Evolutionary conservation across 2,797 vertebrate genomes (phyloP), one percentile per base, ranked within the genome.

Genomic region (Lindbergichthys nudifrons): DNA sequence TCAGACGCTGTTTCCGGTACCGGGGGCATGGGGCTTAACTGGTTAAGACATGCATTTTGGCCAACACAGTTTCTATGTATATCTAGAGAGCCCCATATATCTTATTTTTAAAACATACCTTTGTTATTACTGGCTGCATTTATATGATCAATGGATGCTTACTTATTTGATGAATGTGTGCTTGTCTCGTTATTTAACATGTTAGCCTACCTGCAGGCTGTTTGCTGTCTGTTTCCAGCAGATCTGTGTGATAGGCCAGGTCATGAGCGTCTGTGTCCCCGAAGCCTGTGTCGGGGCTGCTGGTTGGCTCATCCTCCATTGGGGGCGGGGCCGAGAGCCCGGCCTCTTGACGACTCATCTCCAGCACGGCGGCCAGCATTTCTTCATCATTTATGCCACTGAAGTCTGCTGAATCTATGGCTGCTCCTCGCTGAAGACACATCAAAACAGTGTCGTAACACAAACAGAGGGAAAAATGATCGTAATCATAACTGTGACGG

Each of bases 221-320:
- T 75, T 95, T 94, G 78, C 78, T 95, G 32, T 97, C 97, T 1
- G 89, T 88, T 45, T 97, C 97, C 78, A 96, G 10, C 68, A 95
- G 75, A 30, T 97, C 96, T 65, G 93, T 76, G 82, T 95, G 96
- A 83, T 96, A 96, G 1, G 95, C 93, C 77, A 96, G 87, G 56
- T 99, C 97, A n/a, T 96, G 96, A 59, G 94, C 86, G 56, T 99
- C 98, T 0, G 96, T 87, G 5, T 99, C 98, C 51, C 96, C 97
- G 85, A 98, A 98, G 43, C 98, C 98, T 0, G 98, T 99, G 88
- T 99, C 98, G 0, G 97, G 98, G 80, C 98, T 99, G 94, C 96
- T 98, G 65, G 95, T 96, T 0, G 96, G 95, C 82, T 97, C 97
- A 1, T 95, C 93, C 10, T 95, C 93, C 70, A 80, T 2, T 0